phyloP scores from a whole-genome alignment of 2,888 invertebrate genomes.

The Keiferia lycopersicella region DNA sequence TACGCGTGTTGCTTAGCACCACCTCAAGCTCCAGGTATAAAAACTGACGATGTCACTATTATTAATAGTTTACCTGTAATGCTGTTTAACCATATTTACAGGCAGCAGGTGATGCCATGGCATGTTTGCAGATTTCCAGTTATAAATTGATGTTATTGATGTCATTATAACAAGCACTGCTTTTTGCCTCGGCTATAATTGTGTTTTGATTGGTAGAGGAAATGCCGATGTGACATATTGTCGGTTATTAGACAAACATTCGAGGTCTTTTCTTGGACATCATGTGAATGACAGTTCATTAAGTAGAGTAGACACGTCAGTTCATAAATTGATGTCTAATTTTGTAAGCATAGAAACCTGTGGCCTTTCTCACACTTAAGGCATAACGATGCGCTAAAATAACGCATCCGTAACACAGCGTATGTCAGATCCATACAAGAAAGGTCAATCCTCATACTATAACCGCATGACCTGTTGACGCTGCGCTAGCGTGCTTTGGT shows the following conservation, averaged over 20 bases:
- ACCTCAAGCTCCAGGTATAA: constrained; percentile 33
- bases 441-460: too few species aligned
- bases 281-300: constrained; percentile 4
- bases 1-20: constrained; percentile 2
- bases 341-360: too few species aligned
- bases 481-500: too few species aligned
- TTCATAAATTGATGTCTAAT: not conserved
- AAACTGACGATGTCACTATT: constrained; percentile 39
- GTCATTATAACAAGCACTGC: constrained; percentile 26
- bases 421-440: too few species aligned
- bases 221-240: constrained; percentile 16
- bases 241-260: constrained; percentile 14
- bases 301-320: not conserved
- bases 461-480: too few species aligned
- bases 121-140: constrained; percentile 44
- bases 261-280: constrained; percentile 13
- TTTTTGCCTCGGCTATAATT: constrained; percentile 24
- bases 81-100: constrained; percentile 45
- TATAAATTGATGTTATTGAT: constrained; percentile 36
- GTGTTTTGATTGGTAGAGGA: constrained; percentile 23
- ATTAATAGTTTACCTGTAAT: constrained; percentile 46
- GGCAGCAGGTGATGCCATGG: constrained; percentile 46
- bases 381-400: too few species aligned
- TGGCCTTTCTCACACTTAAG: too few species aligned
- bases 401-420: too few species aligned